Conservation (phyloP, 2,113 vertebrate genomes). For the Myiozetetes cayanensis region DNA sequence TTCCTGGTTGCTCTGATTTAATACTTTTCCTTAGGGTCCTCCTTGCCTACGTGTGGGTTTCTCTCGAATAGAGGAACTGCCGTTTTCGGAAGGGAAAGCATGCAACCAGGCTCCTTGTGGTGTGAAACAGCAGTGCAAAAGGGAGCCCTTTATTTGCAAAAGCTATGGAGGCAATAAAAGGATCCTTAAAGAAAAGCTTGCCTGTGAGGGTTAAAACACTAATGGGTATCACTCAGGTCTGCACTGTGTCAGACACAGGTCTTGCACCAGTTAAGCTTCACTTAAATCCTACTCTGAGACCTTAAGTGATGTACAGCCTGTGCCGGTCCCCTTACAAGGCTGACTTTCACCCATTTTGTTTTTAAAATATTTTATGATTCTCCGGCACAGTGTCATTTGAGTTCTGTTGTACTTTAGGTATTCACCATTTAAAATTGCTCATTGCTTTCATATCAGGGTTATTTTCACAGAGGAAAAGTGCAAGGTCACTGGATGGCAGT, state of each 20-base stretch:
- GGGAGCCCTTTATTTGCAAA: neutral
- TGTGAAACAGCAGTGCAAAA: neutral
- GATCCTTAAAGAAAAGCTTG: neutral
- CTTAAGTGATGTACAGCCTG: neutral
- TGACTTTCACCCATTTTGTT: neutral
- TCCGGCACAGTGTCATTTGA: neutral
- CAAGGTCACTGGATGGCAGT: neutral
- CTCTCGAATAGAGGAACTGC: neutral
- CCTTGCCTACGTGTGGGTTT: neutral
- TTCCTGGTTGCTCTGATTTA: neutral
- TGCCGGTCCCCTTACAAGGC: neutral
- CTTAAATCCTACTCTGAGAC: neutral
- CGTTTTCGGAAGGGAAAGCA: neutral
- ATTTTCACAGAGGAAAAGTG: neutral
- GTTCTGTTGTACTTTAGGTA: neutral
- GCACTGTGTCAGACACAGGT: neutral
- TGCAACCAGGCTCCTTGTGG: neutral
- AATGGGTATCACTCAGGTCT: neutral
- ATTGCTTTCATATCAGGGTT: neutral
- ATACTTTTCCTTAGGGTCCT: neutral
- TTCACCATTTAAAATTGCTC: neutral
- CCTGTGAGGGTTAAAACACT: neutral
- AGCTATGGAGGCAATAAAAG: neutral
- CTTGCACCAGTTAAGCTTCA: neutral
- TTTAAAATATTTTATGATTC: neutral